phyloP scores from a whole-genome alignment of 2,888 invertebrate genomes.

The Malthinus flaveolus region DNA sequence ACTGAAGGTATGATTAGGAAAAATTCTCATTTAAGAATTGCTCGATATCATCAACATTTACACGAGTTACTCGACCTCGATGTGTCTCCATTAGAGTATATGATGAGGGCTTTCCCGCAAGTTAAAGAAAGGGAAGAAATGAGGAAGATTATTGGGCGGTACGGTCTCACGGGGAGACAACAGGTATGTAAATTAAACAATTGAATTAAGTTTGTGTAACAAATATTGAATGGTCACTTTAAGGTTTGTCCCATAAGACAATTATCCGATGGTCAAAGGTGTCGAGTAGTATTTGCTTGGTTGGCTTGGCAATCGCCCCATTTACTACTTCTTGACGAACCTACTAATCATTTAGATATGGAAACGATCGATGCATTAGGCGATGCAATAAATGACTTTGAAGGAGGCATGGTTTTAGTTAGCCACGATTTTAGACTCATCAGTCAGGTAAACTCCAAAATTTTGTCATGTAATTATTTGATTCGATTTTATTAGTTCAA shows the following conservation, averaged over 20 bases:
- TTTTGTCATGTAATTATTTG: no score
- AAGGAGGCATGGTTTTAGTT: slow-evolving; percentile 98
- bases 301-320: slow-evolving; percentile 97
- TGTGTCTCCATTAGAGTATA: slow-evolving; percentile 94
- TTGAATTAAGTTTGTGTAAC: neutral
- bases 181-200: slow-evolving; percentile 64
- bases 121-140: slow-evolving; percentile 98
- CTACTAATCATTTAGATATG: slow-evolving; percentile 96
- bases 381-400: slow-evolving; percentile 96
- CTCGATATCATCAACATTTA: slow-evolving; percentile 98
- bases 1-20: slow-evolving; percentile 96
- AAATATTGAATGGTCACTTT: slow-evolving; percentile 1
- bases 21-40: slow-evolving; percentile 96
- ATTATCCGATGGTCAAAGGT: slow-evolving; percentile 96
- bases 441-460: slow-evolving; percentile 85
- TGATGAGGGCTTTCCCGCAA: slow-evolving; percentile 96
- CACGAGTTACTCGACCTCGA: slow-evolving; percentile 95
- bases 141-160: slow-evolving; percentile 98
- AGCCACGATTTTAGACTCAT: slow-evolving; percentile 99
- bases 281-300: slow-evolving; percentile 98
- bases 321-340: slow-evolving; percentile 80
- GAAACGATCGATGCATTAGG: slow-evolving; percentile 98
- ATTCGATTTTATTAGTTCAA: no score
- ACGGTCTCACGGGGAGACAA: slow-evolving; percentile 95
- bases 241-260: slow-evolving; percentile 92